phyloP scores from a whole-genome alignment of 1,140 invertebrate species.

The Ectropis grisescens region DNA sequence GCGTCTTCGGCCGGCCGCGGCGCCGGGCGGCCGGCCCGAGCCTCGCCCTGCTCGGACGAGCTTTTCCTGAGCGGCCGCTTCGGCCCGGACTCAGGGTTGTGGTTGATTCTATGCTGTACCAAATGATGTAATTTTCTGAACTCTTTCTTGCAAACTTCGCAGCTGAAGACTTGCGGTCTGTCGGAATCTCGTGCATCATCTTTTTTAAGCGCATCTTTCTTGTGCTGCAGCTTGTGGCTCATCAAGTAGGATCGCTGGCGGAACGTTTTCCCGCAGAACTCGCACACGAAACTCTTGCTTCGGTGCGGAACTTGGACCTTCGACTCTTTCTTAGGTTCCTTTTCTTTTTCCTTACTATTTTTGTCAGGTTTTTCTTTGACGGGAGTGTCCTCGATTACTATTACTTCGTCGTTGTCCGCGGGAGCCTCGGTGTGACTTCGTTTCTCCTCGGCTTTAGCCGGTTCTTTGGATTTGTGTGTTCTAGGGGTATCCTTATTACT shows the following conservation, averaged over 20 bases:
- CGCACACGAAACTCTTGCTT: slow-evolving; percentile 41
- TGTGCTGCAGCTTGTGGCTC: slow-evolving; percentile 53
- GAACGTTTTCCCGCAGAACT: slow-evolving; percentile 64
- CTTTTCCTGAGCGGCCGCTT: slow-evolving; percentile 31
- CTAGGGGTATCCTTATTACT: slow-evolving; percentile 13
- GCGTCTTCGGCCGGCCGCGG: slow-evolving; percentile 36
- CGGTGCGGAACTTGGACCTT: slow-evolving; percentile 5
- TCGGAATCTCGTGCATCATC: slow-evolving; percentile 15
- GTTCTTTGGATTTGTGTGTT: slow-evolving; percentile 35
- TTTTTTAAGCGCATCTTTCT: slow-evolving; percentile 33
- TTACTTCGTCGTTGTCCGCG: slow-evolving; percentile 26
- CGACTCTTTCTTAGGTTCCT: too few relatives aligned
- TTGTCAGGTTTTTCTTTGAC: slow-evolving; percentile 26
- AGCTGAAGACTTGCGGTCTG: slow-evolving; percentile 43
- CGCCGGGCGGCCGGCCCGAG: slow-evolving; percentile 21
- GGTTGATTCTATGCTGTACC: slow-evolving; percentile 58
- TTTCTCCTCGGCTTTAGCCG: too few relatives aligned
- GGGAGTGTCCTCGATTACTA: slow-evolving; percentile 43
- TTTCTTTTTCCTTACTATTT: background rate
- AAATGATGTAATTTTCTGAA: slow-evolving; percentile 65
- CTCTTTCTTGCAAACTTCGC: slow-evolving; percentile 62
- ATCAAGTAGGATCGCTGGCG: slow-evolving; percentile 60
- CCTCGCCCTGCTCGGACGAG: slow-evolving; percentile 41
- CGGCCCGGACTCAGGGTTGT: slow-evolving; percentile 30
- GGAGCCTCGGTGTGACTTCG: slow-evolving; percentile 17